A percentile compares a stretch with the other conserved stretches of the same genome.
Conservation (phyloP, 2,888 invertebrate genomes). For the Vannuccia rotundouncinata region DNA sequence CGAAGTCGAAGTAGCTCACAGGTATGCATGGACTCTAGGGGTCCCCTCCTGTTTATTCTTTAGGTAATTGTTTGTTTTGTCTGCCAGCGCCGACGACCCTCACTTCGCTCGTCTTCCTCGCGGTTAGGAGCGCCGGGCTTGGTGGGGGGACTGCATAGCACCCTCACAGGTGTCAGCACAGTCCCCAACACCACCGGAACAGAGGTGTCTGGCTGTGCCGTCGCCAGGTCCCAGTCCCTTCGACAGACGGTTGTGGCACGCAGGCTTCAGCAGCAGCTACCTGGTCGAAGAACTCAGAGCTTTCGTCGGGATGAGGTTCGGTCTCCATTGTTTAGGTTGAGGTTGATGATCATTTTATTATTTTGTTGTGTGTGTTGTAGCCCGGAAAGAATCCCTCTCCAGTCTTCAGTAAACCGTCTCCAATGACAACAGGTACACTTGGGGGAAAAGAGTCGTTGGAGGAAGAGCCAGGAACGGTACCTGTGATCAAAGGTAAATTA, state of each 20-base stretch:
- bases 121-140: not conserved
- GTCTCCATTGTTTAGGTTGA: no score
- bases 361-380: not conserved
- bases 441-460: not conserved
- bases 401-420: not conserved
- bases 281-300: constrained; percentile 27
- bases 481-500: not conserved
- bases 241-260: constrained; percentile 9
- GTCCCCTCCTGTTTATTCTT: no score
- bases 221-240: constrained; percentile 21
- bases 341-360: no score
- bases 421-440: not conserved
- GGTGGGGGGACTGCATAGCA: not conserved
- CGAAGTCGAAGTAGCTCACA: constrained; percentile 22
- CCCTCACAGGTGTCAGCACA: not conserved
- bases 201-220: not conserved
- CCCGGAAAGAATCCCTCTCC: not conserved
- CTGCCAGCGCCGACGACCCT: not conserved
- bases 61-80: not conserved
- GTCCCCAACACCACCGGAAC: not conserved
- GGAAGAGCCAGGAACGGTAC: not conserved
- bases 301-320: constrained; percentile 13
- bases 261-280: not conserved
- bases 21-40: no score
- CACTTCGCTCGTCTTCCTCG: not conserved